phyloP scores from a whole-genome alignment of 2,888 invertebrate species.

The Liopterus haemorrhoidalis region DNA sequence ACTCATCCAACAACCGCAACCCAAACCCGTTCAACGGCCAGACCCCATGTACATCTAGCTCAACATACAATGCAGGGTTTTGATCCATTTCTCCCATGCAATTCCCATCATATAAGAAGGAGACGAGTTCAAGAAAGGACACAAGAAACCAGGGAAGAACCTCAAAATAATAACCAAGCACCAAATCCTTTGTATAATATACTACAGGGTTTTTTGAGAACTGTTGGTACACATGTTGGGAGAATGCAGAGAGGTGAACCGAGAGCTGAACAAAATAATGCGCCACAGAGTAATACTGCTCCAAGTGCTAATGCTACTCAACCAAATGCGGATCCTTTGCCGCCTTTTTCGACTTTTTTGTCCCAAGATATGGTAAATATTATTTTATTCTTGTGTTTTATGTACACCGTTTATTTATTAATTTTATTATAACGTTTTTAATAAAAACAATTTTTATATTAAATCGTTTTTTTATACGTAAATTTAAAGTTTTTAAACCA shows the following conservation, averaged over 20 bases:
- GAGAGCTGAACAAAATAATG: background rate
- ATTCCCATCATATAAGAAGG: constrained; percentile 59
- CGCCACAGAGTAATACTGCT: background rate
- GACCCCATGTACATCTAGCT: constrained; percentile 63
- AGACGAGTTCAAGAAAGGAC: constrained; percentile 26
- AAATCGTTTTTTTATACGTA: no score
- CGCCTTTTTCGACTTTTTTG: background rate
- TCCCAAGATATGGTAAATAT: background rate
- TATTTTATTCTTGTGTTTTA: no score
- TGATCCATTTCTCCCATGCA: constrained; percentile 65
- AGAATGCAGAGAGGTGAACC: background rate
- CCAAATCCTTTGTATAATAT: constrained; percentile 19
- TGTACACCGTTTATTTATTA: no score
- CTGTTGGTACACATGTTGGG: constrained; percentile 7
- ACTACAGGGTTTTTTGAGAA: constrained; percentile 15
- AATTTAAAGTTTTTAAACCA: no score
- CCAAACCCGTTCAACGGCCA: constrained; percentile 61
- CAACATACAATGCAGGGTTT: constrained; percentile 54
- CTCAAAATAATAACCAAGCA: constrained; percentile 18
- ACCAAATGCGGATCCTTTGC: background rate
- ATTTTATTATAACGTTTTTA: no score
- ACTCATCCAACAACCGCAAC: constrained; percentile 68
- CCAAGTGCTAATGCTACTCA: background rate
- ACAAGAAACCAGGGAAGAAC: constrained; percentile 9
- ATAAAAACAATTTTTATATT: no score